A percentile compares a stretch with the other conserved stretches of the same genome.
phyloP scores from a whole-genome alignment of 1,140 invertebrate species.

The Dryas iulia region DNA sequence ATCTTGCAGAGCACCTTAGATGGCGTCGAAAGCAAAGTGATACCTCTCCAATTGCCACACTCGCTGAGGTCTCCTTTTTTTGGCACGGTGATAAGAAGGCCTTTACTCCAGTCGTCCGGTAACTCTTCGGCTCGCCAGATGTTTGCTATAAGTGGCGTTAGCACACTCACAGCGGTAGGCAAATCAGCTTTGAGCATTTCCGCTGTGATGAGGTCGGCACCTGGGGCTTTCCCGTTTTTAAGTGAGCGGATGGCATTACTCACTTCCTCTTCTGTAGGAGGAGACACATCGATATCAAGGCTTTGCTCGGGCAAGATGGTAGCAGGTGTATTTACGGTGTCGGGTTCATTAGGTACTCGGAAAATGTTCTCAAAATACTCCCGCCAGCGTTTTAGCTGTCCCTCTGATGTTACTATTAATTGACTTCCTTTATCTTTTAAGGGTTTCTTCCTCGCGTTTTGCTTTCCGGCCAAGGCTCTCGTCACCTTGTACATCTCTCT shows the following conservation, averaged over 20 bases:
- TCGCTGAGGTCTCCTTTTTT: no score
- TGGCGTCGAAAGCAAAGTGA: slow-evolving; percentile 36
- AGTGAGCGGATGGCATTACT: not conserved
- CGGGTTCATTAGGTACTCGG: not conserved
- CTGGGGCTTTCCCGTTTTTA: slow-evolving; percentile 10
- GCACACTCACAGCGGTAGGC: not conserved
- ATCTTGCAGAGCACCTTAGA: slow-evolving; percentile 32
- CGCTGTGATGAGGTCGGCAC: slow-evolving; percentile 7
- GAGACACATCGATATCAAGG: no score
- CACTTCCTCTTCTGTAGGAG: slow-evolving; percentile 6
- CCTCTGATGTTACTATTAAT: slow-evolving; percentile 13
- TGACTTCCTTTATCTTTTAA: slow-evolving; percentile 3
- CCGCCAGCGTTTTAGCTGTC: slow-evolving; percentile 14
- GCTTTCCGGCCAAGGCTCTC: no score
- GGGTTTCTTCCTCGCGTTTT: no score
- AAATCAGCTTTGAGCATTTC: slow-evolving; percentile 23
- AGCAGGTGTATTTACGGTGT: not conserved
- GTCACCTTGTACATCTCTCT: no score
- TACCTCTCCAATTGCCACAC: slow-evolving; percentile 36
- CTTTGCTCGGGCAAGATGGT: not conserved
- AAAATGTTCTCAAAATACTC: slow-evolving; percentile 20
- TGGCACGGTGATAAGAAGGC: slow-evolving; percentile 23
- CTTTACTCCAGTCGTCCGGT: slow-evolving; percentile 22
- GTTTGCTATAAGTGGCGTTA: not conserved
- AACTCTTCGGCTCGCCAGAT: slow-evolving; percentile 15